Base-by-base conservation (phyloP, 1,140 invertebrate genomes). In the Monochamus saltuarius region DNA sequence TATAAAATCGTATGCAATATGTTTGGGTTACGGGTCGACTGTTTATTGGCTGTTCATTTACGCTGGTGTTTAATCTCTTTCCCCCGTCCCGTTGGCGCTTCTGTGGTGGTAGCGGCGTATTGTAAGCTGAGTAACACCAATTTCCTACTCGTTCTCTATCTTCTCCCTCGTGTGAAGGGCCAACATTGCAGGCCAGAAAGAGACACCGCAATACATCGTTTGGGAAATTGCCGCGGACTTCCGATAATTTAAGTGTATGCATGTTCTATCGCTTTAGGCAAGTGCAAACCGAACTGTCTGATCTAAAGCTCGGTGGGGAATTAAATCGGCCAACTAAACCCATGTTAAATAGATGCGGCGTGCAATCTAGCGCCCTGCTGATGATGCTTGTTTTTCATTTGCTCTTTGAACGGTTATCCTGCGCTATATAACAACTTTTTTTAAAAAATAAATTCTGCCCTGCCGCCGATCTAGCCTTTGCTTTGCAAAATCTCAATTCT, bases 231-330 rank as follows among this genome's bases (percentile, higher is more conserved):
- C 65, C 61, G 50, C 52, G 66, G 61, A 69, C 62, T 68, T 68
- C 65, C 68, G 68, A 69, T 73, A 74, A 74, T 73, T 74, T 72
- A 74, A 68, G 68, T 55, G 64, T 67, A 69, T 70, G 68, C 69
- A 73, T 70, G 68, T 69, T 70, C 69, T 71, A 73, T 73, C 68
- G 72, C 71, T 64, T 63, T 59, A 63, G 67, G 72, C 68, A 66
- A 68, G 65, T 67, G 68, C 68, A 72, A 72, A 70, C 68, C 66
- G 60, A 70, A 72, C 70, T 61, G 62, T 61, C 70, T 70, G 70
- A 73, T 72, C 64, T 70, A 73, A 58, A 65, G 66, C 70, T 59
- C 68, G 64, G 59, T 52, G 50, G 70, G 70, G 70, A 72, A 72
- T 74, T 74, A 72, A 74, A 71, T 74, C 65, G 65, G 66, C 67